Evolutionary conservation across 1,140 invertebrate genomes (phyloP), one percentile per base, ranked within the genome.

Genomic region (Dendroctonus valens): DNA sequence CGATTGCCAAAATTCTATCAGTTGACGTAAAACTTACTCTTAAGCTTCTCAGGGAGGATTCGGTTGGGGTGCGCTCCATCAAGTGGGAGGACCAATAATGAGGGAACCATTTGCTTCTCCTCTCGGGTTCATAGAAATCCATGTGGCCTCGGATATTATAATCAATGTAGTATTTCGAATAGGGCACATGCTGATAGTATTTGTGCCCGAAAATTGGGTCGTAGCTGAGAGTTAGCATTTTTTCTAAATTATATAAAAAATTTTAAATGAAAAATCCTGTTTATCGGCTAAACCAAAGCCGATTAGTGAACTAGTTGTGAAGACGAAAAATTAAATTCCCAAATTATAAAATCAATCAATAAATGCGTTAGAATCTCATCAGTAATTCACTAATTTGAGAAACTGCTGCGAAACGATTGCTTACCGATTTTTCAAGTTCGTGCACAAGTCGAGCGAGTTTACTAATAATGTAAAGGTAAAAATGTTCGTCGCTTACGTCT

Each of bases 141-240:
- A 69, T 38, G 9, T 55, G 67, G 11, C 62, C 67, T 48, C 51
- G 42, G 7, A 65, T 69, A 42, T 69, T 69, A 59, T 69, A 69
- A n/a, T 69, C 67, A 9, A 55, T 40, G 38, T 65, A 69, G 44
- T 69, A 69, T n/a, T 65, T 69, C 6, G 61, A 65, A 40, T 15
- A 59, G 0, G 67, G 67, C 7, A 65, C 67, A 37, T 64, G 57
- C 15, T 59, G 62, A 39, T 65, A 59, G 51, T 26, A 69, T 49
- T 64, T 69, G 7, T 65, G 61, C 14, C 67, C 67, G 37, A 59
- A 69, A n/a, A 65, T 38, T 6, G 67, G 67, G 40, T 69, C 67
- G 58, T 69, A 64, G 46, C 48, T 42, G 41, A 64, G 15, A 39
- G 61, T 64, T 11, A 65, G 39, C 67, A 69, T 69, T 40, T 48